Conservation (phyloP, 35 echinoderm and acorn worm genomes). For the Apostichopus californicus region DNA sequence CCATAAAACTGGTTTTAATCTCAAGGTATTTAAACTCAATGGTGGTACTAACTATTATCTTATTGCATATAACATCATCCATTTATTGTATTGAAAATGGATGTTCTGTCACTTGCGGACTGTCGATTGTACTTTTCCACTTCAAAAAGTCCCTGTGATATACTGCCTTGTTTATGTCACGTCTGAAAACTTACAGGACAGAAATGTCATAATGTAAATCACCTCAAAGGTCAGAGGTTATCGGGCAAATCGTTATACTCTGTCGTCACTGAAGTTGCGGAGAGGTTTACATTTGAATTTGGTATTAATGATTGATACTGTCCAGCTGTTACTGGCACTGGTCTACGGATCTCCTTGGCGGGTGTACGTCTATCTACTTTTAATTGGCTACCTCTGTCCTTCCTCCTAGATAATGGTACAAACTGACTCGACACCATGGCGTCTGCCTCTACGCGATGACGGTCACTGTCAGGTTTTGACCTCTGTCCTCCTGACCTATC, state of each 20-base stretch:
- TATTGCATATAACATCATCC: too few relatives aligned
- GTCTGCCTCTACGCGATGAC: neutral
- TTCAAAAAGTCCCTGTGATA: too few relatives aligned
- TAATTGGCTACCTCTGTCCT: neutral
- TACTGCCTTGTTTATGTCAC: too few relatives aligned
- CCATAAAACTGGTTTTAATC: too few relatives aligned
- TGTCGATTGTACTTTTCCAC: too few relatives aligned
- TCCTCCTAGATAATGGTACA: constrained; percentile 3
- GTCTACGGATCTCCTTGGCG: neutral
- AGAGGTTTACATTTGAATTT: constrained; percentile 24
- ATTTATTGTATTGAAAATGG: too few relatives aligned
- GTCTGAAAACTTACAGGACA: neutral
- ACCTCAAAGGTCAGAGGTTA: neutral
- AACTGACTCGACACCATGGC: neutral
- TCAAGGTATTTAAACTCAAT: too few relatives aligned
- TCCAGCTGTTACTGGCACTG: neutral
- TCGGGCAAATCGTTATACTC: constrained; percentile 51
- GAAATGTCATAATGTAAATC: too few relatives aligned
- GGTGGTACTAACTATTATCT: too few relatives aligned
- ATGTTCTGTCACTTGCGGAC: too few relatives aligned
- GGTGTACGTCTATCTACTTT: neutral
- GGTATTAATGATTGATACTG: constrained; percentile 17
- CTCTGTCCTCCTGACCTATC: neutral
- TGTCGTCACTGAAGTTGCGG: constrained; percentile 15
- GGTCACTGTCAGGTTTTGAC: neutral